Evolutionary conservation across 2,888 invertebrate species (phyloP).

Genomic region (Melanargia galathea): DNA sequence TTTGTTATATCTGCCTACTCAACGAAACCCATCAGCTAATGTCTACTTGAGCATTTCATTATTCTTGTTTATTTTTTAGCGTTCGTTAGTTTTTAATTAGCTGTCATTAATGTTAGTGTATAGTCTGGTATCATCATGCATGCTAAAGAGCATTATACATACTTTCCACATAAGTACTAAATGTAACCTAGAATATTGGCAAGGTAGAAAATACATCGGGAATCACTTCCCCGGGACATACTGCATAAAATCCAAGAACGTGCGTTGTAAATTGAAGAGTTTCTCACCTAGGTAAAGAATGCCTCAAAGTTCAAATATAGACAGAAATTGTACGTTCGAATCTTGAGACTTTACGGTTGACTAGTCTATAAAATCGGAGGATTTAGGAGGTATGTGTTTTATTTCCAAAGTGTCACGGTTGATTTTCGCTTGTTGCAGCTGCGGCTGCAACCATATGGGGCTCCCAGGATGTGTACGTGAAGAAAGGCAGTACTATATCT

Average conservation of each 20-base stretch:
- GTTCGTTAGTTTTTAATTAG: background rate
- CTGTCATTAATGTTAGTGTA: background rate
- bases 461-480: slow-evolving; percentile 93
- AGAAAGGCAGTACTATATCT: slow-evolving; percentile 94
- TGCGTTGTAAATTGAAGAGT: slow-evolving; percentile 29
- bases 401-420: slow-evolving; percentile 43
- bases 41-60: too few relatives aligned
- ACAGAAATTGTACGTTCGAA: slow-evolving; percentile 38
- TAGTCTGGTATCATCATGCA: background rate
- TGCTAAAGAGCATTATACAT: background rate
- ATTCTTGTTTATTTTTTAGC: background rate
- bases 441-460: slow-evolving; percentile 93
- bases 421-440: slow-evolving; percentile 83
- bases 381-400: slow-evolving; percentile 19
- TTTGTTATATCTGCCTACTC: background rate
- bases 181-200: slow-evolving; percentile 1
- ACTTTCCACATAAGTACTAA: background rate
- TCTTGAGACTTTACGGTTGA: slow-evolving; percentile 37
- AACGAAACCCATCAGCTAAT: background rate
- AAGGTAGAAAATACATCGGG: slow-evolving; percentile 11
- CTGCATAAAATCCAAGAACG: slow-evolving; percentile 8
- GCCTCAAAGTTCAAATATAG: slow-evolving; percentile 28
- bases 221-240: background rate
- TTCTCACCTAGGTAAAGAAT: slow-evolving; percentile 26
- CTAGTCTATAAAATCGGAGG: slow-evolving; percentile 24